Evolutionary conservation across 2,113 vertebrate genomes (phyloP).

Genomic region (Calonectris borealis): DNA sequence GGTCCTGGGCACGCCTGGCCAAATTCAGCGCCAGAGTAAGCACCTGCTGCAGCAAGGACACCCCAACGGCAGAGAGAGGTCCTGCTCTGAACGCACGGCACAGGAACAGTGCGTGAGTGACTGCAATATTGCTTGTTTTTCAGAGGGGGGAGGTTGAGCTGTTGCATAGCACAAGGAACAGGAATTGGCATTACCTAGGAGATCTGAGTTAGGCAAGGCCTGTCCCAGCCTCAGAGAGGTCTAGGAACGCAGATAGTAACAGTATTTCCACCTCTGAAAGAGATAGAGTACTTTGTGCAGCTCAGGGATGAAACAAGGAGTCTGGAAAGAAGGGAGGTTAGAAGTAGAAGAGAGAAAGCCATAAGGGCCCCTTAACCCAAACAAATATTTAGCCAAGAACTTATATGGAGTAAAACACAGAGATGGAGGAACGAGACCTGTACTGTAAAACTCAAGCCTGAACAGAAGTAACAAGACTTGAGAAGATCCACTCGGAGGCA

Average conservation of each 20-base stretch:
- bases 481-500: not conserved
- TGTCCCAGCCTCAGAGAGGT: not conserved
- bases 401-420: not conserved
- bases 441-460: not conserved
- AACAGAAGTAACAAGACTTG: not conserved
- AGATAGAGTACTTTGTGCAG: fast-evolving
- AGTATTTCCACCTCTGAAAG: not conserved
- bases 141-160: not conserved
- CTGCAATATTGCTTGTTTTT: not conserved
- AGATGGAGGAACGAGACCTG: not conserved
- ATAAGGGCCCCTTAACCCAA: not conserved
- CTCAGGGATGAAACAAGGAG: not conserved
- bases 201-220: not conserved
- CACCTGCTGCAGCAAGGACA: not conserved
- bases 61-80: not conserved
- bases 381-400: not conserved
- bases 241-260: not conserved
- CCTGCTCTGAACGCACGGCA: not conserved
- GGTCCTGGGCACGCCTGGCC: not conserved
- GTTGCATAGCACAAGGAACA: not conserved
- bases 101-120: fast-evolving
- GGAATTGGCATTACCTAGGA: not conserved
- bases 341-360: not conserved
- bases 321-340: not conserved
- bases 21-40: not conserved